Evolutionary conservation across 2,888 invertebrate species (phyloP).

Genomic region (Cremastinae sp.): DNA sequence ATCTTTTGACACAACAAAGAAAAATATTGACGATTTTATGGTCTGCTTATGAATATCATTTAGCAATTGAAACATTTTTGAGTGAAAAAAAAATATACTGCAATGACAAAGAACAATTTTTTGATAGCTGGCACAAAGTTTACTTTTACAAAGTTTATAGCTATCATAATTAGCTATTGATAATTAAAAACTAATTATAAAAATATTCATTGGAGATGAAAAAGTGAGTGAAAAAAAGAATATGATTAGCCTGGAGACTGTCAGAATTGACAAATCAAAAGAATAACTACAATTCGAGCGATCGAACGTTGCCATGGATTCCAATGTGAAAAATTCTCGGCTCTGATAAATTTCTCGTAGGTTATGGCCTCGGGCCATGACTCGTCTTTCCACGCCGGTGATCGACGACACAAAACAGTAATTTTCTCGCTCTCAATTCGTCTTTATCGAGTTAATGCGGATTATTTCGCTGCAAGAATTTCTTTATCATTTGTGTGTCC

Average conservation of each 20-base stretch:
- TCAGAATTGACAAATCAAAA: conserved; percentile 16
- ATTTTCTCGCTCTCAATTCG: conserved; percentile 40
- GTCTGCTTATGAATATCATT: no score
- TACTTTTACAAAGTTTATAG: no score
- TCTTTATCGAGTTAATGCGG: neutral
- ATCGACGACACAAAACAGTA: conserved; percentile 60
- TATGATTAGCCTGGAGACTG: neutral
- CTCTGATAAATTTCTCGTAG: conserved; percentile 64
- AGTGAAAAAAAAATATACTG: no score
- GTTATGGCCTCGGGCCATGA: conserved; percentile 68
- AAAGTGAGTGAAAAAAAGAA: neutral
- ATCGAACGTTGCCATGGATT: conserved; percentile 60
- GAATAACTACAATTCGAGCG: conserved; percentile 50
- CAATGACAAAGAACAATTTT: no score
- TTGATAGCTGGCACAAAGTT: no score
- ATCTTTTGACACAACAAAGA: no score
- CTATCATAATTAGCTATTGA: no score
- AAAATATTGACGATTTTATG: no score
- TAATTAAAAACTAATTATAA: no score
- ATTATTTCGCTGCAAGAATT: neutral
- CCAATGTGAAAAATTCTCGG: conserved; percentile 47
- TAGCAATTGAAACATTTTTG: no score
- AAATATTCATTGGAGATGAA: no score
- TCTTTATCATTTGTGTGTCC: neutral
- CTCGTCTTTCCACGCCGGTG: conserved; percentile 57